Conservation (phyloP, 1,140 invertebrate genomes). For the Phenacoccus solenopsis region DNA sequence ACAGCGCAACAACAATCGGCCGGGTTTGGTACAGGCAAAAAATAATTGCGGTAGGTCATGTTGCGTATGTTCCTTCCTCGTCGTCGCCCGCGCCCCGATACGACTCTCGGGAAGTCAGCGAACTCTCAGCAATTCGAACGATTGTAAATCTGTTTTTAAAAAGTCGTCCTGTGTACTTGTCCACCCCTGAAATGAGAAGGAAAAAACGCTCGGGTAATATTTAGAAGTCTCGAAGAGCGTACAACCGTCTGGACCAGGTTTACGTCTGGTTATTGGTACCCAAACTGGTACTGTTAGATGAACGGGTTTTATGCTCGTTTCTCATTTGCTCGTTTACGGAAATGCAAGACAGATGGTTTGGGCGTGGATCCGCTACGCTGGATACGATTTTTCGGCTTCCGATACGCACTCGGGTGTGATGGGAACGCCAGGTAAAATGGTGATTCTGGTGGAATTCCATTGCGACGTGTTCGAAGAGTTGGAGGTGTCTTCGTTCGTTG, state of each 20-base stretch:
- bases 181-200: constrained; percentile 11
- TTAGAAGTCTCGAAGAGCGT: constrained; percentile 8
- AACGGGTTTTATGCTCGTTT: background rate
- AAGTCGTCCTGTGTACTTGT: constrained; percentile 16
- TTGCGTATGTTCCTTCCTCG: constrained; percentile 14
- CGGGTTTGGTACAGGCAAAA: constrained; percentile 14
- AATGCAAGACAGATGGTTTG: background rate
- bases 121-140: constrained; percentile 14
- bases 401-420: too few relatives aligned
- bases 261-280: constrained; percentile 16
- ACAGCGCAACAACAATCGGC: constrained; percentile 12
- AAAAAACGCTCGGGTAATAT: constrained; percentile 12
- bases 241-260: constrained; percentile 11
- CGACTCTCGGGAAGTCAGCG: constrained; percentile 1
- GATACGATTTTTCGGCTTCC: too few relatives aligned
- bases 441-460: too few relatives aligned
- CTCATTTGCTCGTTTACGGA: background rate
- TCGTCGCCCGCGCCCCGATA: background rate
- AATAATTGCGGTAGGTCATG: constrained; percentile 16
- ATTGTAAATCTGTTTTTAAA: constrained; percentile 16
- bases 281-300: constrained; percentile 2
- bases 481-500: too few relatives aligned
- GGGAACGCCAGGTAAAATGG: too few relatives aligned
- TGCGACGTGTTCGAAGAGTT: too few relatives aligned
- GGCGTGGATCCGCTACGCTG: background rate